Evolutionary conservation across 2,113 vertebrate species (phyloP).

Genomic region (Emydura subglobosa): DNA sequence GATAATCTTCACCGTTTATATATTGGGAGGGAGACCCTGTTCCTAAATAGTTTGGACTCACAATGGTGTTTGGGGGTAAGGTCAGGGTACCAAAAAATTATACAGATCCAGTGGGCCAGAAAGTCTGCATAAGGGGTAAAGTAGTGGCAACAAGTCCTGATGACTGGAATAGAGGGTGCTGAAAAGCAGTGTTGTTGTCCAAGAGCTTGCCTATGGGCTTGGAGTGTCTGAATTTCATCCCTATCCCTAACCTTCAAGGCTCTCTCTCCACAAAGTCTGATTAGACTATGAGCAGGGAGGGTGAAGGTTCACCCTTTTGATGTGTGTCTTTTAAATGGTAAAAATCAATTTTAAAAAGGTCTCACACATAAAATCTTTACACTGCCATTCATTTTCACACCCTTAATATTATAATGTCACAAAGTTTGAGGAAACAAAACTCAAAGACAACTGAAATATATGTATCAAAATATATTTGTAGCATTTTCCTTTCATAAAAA

Average conservation of each 20-base stretch:
- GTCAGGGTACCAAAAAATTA: neutral
- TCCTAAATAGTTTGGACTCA: neutral
- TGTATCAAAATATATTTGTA: neutral
- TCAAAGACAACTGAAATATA: neutral
- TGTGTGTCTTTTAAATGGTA: neutral
- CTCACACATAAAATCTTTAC: neutral
- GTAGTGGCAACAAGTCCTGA: neutral
- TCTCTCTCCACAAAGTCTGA: neutral
- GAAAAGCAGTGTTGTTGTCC: neutral
- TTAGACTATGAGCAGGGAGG: neutral
- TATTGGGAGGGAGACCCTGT: neutral
- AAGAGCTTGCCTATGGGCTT: neutral
- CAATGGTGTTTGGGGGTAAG: neutral
- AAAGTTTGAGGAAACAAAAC: neutral
- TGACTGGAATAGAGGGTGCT: neutral
- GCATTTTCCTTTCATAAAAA: neutral
- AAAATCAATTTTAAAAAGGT: neutral
- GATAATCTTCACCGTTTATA: neutral
- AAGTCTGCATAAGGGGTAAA: neutral
- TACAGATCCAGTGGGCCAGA: neutral
- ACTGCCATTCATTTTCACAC: neutral
- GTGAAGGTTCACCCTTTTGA: neutral
- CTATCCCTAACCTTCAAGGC: neutral
- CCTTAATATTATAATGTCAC: neutral
- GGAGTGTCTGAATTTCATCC: neutral